Evolutionary conservation across 2,888 invertebrate species (phyloP).

Genomic region (Pyrgus malvae): DNA sequence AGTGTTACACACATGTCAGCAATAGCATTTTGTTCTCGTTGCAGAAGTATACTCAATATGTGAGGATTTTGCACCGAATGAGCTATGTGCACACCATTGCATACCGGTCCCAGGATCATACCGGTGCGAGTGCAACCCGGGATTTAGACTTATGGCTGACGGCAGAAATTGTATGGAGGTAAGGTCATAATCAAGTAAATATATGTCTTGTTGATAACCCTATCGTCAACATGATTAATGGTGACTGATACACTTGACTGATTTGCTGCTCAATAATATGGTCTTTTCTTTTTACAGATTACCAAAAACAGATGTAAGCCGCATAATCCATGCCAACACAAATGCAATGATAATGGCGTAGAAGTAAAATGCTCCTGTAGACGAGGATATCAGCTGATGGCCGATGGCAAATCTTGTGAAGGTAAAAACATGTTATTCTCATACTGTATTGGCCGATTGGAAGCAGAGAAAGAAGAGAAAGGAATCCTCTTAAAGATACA

Average conservation of each 20-base stretch:
- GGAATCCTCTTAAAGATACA: too few species aligned
- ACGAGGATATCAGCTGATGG: conserved; percentile 85
- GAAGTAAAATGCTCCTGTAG: conserved; percentile 87
- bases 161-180: conserved; percentile 85
- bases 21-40: conserved; percentile 21
- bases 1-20: too few species aligned
- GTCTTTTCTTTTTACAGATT: conserved; percentile 49
- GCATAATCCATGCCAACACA: conserved; percentile 87
- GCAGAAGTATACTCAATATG: conserved; percentile 58
- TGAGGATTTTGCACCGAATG: conserved; percentile 72
- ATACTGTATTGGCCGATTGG: too few species aligned
- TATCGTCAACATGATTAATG: not conserved
- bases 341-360: conserved; percentile 86
- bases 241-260: too few species aligned
- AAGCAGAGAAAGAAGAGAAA: too few species aligned
- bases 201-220: not conserved
- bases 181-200: not conserved
- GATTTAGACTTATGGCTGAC: conserved; percentile 86
- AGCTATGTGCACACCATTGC: conserved; percentile 89
- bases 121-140: conserved; percentile 86
- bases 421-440: conserved; percentile 62
- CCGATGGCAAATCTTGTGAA: conserved; percentile 85
- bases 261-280: too few species aligned
- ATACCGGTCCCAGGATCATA: conserved; percentile 87
- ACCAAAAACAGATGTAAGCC: conserved; percentile 79